Evolutionary conservation across 2,113 vertebrate species (phyloP), one percentile per base, ranked within the genome.

Genomic region (Narcine bancroftii): DNA sequence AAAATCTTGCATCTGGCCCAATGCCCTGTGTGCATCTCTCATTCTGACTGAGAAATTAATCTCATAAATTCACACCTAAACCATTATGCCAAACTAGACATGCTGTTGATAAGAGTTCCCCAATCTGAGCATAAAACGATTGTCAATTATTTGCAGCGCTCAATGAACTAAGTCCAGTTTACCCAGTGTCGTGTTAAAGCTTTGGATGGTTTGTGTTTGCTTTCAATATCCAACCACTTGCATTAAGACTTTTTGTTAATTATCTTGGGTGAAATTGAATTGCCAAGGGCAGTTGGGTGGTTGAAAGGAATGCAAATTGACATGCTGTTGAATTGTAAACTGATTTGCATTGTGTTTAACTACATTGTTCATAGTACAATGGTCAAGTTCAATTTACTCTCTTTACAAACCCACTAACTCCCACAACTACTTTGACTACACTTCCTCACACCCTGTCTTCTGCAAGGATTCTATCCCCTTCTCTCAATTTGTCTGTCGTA

Each of bases 221-320:
- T 60, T 63, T 21, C 56, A 60, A 36, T 87, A 53, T 60, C 81
- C 17, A 60, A 60, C 81, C 81, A 36, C 81, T 63, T 60, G 53
- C 81, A 60, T 60, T 36, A n/a, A 60, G 81, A 36, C 81, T 60
- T 60, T 56, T 87, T 60, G 53, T 53, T 87, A 36, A 87, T 87
- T 87, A 63, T n/a, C 81, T 87, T 87, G 56, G 81, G 50, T 63
- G 81, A 60, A 36, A 87, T 87, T 19, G 53, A 87, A 87, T 87
- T 87, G 81, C 53, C 50, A 17, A 21, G 53, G 81, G 81, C 56
- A 6, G 26, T 29, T 36, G 5, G 60, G 81, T 60, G n/a, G 81
- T 56, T 56, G 33, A 19, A 87, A 87, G 15, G 36, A 36, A 36
- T 60, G 60, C 53, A 87, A 60, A 60, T 87, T 60, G 33, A n/a